Base-by-base conservation (phyloP, 2,888 invertebrate genomes). In the Aleiodes testaceus region DNA sequence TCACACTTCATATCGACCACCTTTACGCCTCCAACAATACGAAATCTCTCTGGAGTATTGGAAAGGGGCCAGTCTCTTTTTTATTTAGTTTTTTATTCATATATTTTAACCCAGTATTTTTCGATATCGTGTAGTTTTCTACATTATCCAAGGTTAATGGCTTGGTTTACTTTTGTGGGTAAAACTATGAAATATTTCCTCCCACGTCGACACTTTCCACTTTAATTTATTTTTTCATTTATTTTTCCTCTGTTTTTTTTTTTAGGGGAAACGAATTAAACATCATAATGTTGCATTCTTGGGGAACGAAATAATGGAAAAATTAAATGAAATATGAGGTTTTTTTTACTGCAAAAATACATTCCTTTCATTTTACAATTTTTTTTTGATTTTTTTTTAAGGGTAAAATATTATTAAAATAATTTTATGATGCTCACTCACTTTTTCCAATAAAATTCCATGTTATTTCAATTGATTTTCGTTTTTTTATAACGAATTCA, bases 61-160 rank as follows among this genome's bases (percentile, higher is more conserved):
- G 45, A 45, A 44, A 12, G 16, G 59, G 59, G 59, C 59, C 59
- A 59, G 59, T 59, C 42, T 59, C 36, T 42, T 42, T 59, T 6
- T 36, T 59, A 11, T 59, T 42, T 26, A 5, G 4, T 4, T 59
- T 59, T 59, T 36, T 2, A 16, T 11, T 12, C 42, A 42, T 59
- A 11, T 59, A 59, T 59, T 59, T 59, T 53, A 53, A 42, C 59
- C 9, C 11, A 2, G 59, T 59, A 59, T 59, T 36, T 59, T 16
- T 59, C 59, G 59, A 59, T 59, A 59, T 59, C 59, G 16, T 59
- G 42, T 36, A 59, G 36, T 59, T 59, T 42, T 42, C 55, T 30
- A 55, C 55, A 55, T 55, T 30, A 36, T 55, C 59, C 18, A 59
- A 16, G 59, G 18, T 59, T 59, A 36, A 36, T 59, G 36, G 59